phyloP scores from a whole-genome alignment of 2,113 vertebrate species.

The Xyliphius kryptos region DNA sequence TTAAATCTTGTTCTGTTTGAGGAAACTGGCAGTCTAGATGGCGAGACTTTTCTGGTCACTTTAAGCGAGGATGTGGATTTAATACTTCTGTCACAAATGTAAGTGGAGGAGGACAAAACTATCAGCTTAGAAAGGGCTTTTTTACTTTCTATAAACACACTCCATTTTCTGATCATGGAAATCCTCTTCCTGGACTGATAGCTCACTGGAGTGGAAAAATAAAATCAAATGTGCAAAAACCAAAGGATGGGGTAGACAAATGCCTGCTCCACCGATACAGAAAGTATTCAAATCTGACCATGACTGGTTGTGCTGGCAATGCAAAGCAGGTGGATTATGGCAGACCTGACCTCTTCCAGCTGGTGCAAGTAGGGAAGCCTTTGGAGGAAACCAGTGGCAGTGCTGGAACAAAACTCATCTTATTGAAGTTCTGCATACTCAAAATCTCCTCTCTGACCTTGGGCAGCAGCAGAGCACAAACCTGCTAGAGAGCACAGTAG shows the following conservation, averaged over 20 bases:
- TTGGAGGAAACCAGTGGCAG: slow-evolving; percentile 17
- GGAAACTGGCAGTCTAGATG: slow-evolving; percentile 23
- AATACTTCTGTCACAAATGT: slow-evolving; percentile 21
- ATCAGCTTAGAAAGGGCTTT: slow-evolving; percentile 22
- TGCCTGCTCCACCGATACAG: slow-evolving; percentile 43
- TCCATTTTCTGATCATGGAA: slow-evolving; percentile 36
- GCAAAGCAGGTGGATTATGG: slow-evolving; percentile 28
- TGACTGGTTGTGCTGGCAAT: slow-evolving; percentile 32
- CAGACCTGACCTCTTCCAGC: slow-evolving; percentile 30
- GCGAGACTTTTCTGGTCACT: slow-evolving; percentile 25
- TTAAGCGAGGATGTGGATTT: slow-evolving; percentile 21
- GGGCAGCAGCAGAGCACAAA: slow-evolving; percentile 13
- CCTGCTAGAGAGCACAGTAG: slow-evolving; percentile 23
- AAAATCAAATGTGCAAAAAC: slow-evolving; percentile 53
- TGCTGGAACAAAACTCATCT: slow-evolving; percentile 26
- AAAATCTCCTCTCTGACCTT: slow-evolving; percentile 27
- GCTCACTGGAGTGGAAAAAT: slow-evolving; percentile 39
- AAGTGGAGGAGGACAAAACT: slow-evolving; percentile 23
- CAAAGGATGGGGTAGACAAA: slow-evolving; percentile 40
- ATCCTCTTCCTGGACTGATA: slow-evolving; percentile 56
- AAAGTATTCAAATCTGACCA: slow-evolving; percentile 34
- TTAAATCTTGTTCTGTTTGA: slow-evolving; percentile 20
- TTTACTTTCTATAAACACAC: slow-evolving; percentile 26
- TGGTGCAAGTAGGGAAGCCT: slow-evolving; percentile 16
- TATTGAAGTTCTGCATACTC: slow-evolving; percentile 34